A percentile compares a stretch with the other conserved stretches of the same genome.
Conservation (phyloP, 1,140 invertebrate genomes). For the Aphis gossypii region DNA sequence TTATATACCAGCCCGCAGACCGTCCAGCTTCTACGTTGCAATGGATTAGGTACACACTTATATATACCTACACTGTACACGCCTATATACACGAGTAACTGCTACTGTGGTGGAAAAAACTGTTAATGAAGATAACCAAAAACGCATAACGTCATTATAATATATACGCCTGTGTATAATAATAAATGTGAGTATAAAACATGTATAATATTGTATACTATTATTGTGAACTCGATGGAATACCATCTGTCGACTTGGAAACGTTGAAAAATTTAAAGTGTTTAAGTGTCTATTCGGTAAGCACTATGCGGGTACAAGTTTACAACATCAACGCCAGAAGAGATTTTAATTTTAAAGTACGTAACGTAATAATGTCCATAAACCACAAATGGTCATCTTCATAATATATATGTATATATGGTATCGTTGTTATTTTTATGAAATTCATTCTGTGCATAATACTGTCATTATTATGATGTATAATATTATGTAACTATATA, state of each 20-base stretch:
- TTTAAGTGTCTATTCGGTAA: not conserved
- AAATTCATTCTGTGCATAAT: too few relatives aligned
- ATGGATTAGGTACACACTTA: not conserved
- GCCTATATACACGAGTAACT: not conserved
- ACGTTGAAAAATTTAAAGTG: slow-evolving; percentile 2
- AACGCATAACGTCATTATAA: not conserved
- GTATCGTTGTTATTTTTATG: too few relatives aligned
- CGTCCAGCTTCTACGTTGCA: not conserved
- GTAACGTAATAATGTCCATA: not conserved
- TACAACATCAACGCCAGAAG: not conserved
- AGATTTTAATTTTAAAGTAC: not conserved
- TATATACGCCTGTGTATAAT: not conserved
- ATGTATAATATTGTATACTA: not conserved
- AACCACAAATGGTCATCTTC: not conserved
- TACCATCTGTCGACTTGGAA: not conserved
- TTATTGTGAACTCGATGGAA: not conserved
- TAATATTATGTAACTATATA: too few relatives aligned
- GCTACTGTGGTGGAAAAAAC: not conserved
- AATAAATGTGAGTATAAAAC: slow-evolving; percentile 4
- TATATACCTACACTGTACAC: too few relatives aligned
- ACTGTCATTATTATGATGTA: too few relatives aligned
- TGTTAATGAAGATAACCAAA: not conserved
- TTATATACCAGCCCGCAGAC: not conserved
- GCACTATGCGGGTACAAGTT: not conserved
- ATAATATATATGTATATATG: too few relatives aligned